These are phyloP conservation scores for Vidua macroura DNA, from an alignment of 2,113 vertebrate genomes.

Conservation along the genomic window DNA sequence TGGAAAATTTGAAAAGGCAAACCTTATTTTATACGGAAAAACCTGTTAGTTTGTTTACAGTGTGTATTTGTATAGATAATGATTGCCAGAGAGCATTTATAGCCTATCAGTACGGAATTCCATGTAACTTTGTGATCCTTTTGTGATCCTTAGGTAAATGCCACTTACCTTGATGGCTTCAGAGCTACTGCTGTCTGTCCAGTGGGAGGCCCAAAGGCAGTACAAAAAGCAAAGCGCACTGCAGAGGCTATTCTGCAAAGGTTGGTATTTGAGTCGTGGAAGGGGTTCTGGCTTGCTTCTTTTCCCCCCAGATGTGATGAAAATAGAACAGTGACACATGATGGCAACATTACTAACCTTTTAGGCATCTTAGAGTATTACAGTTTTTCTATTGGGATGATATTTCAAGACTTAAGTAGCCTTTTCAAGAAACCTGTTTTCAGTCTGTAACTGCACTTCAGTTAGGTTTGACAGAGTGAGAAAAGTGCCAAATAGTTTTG, in stretches of 20 bases:
- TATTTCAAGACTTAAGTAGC: background rate
- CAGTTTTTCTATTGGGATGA: background rate
- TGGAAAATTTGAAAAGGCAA: background rate
- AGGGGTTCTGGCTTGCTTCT: background rate
- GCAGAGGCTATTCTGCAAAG: conserved; percentile 84
- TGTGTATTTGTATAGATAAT: background rate
- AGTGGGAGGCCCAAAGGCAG: conserved; percentile 76
- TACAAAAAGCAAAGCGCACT: conserved; percentile 78
- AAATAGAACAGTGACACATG: background rate
- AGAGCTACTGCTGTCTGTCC: conserved; percentile 85
- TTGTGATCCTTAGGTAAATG: conserved; percentile 78
- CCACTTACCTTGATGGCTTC: conserved; percentile 84
- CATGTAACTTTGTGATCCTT: background rate
- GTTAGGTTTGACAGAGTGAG: background rate
- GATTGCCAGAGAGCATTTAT: background rate
- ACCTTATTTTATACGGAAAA: background rate
- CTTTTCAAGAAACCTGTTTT: background rate
- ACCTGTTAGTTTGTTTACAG: background rate
- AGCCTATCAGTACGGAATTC: background rate
- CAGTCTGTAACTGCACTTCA: background rate
- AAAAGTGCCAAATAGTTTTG: background rate
- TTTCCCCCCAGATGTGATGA: background rate
- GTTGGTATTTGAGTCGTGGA: conserved; percentile 42
- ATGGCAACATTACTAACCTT: background rate
- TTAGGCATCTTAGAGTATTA: background rate